These are phyloP conservation scores for Perodicticus potto DNA, from an alignment of 2,797 vertebrate genomes.

Conservation along the genomic window DNA sequence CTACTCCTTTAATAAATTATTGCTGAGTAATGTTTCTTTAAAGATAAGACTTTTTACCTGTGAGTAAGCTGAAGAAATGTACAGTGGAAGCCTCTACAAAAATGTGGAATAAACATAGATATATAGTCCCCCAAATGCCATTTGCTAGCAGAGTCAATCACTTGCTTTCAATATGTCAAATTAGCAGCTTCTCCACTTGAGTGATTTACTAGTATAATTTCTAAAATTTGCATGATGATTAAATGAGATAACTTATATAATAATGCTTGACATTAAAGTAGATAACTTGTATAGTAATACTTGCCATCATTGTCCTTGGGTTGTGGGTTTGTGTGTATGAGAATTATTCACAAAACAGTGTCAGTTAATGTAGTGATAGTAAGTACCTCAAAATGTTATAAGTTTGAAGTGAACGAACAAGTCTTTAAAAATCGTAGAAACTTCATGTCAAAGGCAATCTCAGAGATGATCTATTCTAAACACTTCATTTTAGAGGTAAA, in stretches of 20 bases:
- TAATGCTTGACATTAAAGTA: not conserved
- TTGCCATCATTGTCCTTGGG: not conserved
- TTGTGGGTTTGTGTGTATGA: not conserved
- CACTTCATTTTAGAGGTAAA: not conserved
- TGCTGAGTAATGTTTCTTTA: not conserved
- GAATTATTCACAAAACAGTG: slow-evolving; percentile 10
- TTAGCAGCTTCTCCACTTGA: slow-evolving; percentile 11
- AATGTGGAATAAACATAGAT: not conserved
- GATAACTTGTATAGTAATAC: not conserved
- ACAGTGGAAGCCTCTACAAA: not conserved
- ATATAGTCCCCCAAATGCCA: not conserved
- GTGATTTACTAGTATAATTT: not conserved
- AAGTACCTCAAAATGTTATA: not conserved
- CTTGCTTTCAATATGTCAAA: not conserved
- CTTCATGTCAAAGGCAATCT: not conserved
- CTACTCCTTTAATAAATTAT: not conserved
- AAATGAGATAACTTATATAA: not conserved
- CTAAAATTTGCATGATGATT: not conserved
- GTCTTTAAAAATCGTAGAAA: not conserved
- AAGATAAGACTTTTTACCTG: not conserved
- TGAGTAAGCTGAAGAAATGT: not conserved
- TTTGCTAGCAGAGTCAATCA: not conserved
- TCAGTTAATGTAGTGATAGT: not conserved
- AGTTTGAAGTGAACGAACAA: not conserved
- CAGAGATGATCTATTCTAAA: not conserved